Evolutionary conservation across 2,113 vertebrate species (phyloP), one percentile per base, ranked within the genome.

Genomic region (Penelope pileata): DNA sequence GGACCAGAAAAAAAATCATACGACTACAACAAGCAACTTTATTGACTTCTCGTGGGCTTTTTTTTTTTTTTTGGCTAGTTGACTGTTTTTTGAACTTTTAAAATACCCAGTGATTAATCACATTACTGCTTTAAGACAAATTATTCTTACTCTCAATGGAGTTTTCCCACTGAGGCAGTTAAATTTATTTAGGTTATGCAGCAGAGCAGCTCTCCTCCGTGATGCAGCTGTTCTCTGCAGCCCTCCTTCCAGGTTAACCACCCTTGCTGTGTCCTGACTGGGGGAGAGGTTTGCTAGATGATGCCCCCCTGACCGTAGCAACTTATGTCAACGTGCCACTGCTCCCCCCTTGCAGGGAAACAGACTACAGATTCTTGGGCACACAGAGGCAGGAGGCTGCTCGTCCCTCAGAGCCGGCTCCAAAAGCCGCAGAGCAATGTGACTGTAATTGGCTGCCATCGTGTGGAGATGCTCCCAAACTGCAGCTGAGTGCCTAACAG

Each of bases 371-470:
- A 56, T 9, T 3, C 42, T 19, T 22, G 5, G 84, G 72, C 50
- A 59, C 13, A 15, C 27, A 3, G 29, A 36, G 59, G 47, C 51
- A 19, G 38, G 47, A 16, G 51, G 21, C 27, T 2, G 42, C 51
- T 3, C 13, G 27, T 45, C 43, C 12, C 68, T 2, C 10, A 2
- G 21, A 27, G 12, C 13, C 1, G 47, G 27, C 64, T 77, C 36
- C 54, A 2, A 16, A 9, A 38, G 34, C 45, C 1, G 38, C 58
- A 11, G 43, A 48, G 69, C 59, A 8, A 16, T 17, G 51, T 1
- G 4, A 1, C 72, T 83, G 83, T n/a, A 5, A 40, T 56, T 56
- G 96, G 90, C 97, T 98, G 97, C 98, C 97, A 97, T 91, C 97
- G 12, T 87, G 96, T 97, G 97, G 97, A 45, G 51, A 58, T 10